A percentile compares a stretch with the other conserved stretches of the same genome.
Evolutionary conservation across 2,888 invertebrate species (phyloP).

Genomic region (Platypus cylindrus): DNA sequence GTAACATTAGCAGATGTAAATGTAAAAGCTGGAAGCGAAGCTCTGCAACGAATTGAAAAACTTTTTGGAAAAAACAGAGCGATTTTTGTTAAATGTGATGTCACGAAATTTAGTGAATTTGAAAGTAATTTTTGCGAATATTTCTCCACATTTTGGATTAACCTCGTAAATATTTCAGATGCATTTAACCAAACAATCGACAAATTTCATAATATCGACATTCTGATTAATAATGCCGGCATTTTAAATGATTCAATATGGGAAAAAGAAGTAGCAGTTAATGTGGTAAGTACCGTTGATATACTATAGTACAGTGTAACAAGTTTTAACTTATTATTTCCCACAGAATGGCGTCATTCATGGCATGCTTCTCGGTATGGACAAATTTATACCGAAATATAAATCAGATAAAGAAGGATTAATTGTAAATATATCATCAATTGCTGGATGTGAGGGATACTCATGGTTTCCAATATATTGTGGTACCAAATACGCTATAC

Average conservation of each 20-base stretch:
- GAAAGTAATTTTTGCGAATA: no score
- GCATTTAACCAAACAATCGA: conserved; percentile 19
- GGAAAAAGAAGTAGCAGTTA: conserved; percentile 19
- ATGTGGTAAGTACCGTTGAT: conserved; percentile 16
- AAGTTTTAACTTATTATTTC: no score
- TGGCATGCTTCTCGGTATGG: background rate
- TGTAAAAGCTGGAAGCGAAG: conserved; percentile 10
- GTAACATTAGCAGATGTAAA: conserved; percentile 18
- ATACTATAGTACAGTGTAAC: no score
- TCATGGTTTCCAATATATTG: background rate
- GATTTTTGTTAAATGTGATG: conserved; percentile 14
- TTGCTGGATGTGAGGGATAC: background rate
- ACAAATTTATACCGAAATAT: conserved; percentile 3
- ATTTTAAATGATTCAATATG: conserved; percentile 19
- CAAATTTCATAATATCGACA: conserved; percentile 18
- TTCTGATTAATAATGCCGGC: conserved; percentile 22
- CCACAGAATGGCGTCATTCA: background rate
- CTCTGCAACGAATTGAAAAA: conserved; percentile 16
- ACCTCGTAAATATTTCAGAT: no score
- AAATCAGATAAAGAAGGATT: conserved; percentile 1
- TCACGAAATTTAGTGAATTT: conserved; percentile 10
- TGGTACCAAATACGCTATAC: background rate
- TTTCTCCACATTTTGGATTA: no score
- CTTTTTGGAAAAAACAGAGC: conserved; percentile 18
- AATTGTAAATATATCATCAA: background rate